Base-by-base conservation (phyloP, 2,113 vertebrate species). In the Jaculus jaculus region DNA sequence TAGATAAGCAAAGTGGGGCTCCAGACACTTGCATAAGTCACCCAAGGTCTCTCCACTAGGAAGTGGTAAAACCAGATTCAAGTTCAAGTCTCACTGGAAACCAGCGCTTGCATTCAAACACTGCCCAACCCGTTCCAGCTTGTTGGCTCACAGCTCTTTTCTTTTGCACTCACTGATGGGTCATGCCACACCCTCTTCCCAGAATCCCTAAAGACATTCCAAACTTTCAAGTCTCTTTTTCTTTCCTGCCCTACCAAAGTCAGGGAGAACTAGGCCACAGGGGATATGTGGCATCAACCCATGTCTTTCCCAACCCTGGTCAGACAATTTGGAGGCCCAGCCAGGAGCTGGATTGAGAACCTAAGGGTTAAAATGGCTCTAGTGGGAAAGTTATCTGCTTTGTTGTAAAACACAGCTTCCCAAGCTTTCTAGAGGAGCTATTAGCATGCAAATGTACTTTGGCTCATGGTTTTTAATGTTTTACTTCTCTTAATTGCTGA, bases 391-490 rank as follows among this genome's bases (percentile, higher is more conserved):
- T 96, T 93, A 86, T 85, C 94, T 87, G 94, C 97, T 97, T 98
- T 98, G 98, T 97, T 97, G 95, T 83, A 89, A 95, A 96, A 60
- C 69, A 16, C 92, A 94, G 97, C 66, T 95, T 97, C 96, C 83
- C 97, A 87, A 85, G 94, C 92, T 34, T 94, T 88, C 17, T 92
- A 34, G 93, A 89, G 89, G 96, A 93, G 96, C 97, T 94, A 98
- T 98, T 98, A 98, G 97, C 97, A 98, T 97, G 96, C 98, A 98
- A 98, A 98, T 97, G 96, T 81, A 84, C 96, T 98, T 97, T 97
- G 97, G 97, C 96, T 98, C 97, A 87, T 95, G 98, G 97, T 97
- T 98, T 98, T 97, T 98, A 98, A 98, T 98, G 98, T 98, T 98
- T 98, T 97, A 98, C 98, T 98, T 98, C 97, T 97, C 72, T 26